These are phyloP conservation scores for Microplitis demolitor DNA, from an alignment of 1,140 invertebrate species.

Conservation along the genomic window DNA sequence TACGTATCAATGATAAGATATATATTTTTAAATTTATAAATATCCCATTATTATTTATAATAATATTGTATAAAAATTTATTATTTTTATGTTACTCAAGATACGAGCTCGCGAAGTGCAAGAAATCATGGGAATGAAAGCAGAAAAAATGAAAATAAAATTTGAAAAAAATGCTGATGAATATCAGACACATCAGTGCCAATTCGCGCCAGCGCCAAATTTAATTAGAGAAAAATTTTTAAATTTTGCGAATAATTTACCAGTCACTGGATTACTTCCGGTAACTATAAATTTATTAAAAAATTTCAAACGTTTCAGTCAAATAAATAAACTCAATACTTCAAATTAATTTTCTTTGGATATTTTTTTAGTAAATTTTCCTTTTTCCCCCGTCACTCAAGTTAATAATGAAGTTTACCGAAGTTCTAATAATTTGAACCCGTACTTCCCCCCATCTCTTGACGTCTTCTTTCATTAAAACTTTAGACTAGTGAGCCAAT, in stretches of 20 bases:
- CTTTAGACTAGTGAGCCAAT: no score
- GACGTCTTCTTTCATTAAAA: no score
- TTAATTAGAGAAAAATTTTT: conserved; percentile 39
- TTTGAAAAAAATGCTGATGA: conserved; percentile 15
- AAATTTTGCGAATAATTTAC: conserved; percentile 35
- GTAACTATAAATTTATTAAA: conserved; percentile 28
- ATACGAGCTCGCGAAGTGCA: conserved; percentile 23
- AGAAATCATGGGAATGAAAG: conserved; percentile 24
- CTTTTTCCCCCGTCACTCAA: no score
- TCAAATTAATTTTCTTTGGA: background rate
- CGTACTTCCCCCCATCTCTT: no score
- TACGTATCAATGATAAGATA: background rate
- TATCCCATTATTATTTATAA: conserved; percentile 2
- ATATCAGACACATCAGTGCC: conserved; percentile 26
- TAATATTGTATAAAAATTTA: background rate
- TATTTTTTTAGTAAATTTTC: background rate
- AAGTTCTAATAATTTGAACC: no score
- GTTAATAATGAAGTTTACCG: no score
- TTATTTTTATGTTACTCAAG: conserved; percentile 15
- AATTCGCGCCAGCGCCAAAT: conserved; percentile 20
- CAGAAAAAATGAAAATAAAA: conserved; percentile 25
- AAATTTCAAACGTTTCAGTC: background rate
- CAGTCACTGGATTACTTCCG: conserved; percentile 33
- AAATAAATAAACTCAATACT: background rate
- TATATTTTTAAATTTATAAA: background rate